Base-by-base conservation (phyloP, 2,113 vertebrate genomes). In the Ptyas mucosa region DNA sequence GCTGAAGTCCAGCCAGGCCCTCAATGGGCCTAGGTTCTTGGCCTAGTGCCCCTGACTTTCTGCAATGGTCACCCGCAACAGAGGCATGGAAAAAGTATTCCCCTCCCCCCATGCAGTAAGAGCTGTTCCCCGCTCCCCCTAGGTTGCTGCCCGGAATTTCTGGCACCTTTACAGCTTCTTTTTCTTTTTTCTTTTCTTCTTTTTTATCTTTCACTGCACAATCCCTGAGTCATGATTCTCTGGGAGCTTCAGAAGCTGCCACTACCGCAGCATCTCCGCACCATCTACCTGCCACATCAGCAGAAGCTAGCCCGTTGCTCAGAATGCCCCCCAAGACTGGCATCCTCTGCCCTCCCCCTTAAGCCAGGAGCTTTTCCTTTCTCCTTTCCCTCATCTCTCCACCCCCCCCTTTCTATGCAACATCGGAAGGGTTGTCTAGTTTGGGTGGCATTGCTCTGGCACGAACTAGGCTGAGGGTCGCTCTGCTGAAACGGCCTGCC, bases 141-240 rank as follows among this genome's bases (percentile, higher is more conserved):
- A 9, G 11, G 10, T 24, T 14, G 23, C 39, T 46, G 52, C 81
- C 75, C 39, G 5, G 24, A 21, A 43, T 85, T 85, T 55, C 34
- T 91, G 90, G 90, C 90, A 91, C 52, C 69, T 55, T 55, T 26
- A 57, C 90, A 91, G 24, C 93, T 93, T 54, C 53, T 95, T 8
- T 85, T 29, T 61, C 55, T 24, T 24, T 58, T 20, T 20, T 20
- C 93, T 93, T 53, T 46, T 46, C 49, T 95, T 8, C 81, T 49
- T 49, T 69, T 69, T 81, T 39, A 39, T 39, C 69, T 18, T 2
- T 10, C 92, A 87, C 53, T 6, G 39, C 57, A 2, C 26, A 1
- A 34, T 0, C 1, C 61, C 92, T 86, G 86, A 91, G 39, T 75
- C 91, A 75, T 1, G 86, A 11, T 55, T 1, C 0, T 49, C 51